Conservation (phyloP, 2,113 vertebrate species). For the Natator depressus region DNA sequence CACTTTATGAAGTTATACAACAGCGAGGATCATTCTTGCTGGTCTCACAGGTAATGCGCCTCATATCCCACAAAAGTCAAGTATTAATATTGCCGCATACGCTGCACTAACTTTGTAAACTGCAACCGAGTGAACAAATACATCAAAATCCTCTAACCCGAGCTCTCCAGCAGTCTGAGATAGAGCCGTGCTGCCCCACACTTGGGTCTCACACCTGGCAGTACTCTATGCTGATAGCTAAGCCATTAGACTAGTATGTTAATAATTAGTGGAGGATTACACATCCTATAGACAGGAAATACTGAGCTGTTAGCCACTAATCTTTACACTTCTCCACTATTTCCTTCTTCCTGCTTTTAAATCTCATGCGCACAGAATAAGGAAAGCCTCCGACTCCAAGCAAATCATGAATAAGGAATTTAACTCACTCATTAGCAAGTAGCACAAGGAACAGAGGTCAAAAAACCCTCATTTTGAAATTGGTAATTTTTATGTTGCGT, state of each 20-base stretch:
- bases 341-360: background rate
- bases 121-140: background rate
- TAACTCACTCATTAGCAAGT: conserved; percentile 45
- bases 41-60: background rate
- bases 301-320: background rate
- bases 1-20: background rate
- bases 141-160: background rate
- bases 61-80: background rate
- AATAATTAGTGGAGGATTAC: background rate
- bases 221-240: background rate
- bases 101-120: background rate
- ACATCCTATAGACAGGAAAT: background rate
- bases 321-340: background rate
- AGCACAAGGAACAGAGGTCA: background rate
- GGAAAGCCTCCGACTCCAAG: background rate
- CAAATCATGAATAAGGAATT: conserved; percentile 24
- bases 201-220: background rate
- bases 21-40: background rate
- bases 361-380: background rate
- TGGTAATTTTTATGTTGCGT: background rate
- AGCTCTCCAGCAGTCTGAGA: background rate
- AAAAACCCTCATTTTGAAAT: conserved; percentile 7
- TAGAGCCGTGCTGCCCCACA: background rate
- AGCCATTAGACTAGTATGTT: background rate
- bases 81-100: accelerated